Conservation (phyloP, 2,888 invertebrate species). For the Chouioia cunea region DNA sequence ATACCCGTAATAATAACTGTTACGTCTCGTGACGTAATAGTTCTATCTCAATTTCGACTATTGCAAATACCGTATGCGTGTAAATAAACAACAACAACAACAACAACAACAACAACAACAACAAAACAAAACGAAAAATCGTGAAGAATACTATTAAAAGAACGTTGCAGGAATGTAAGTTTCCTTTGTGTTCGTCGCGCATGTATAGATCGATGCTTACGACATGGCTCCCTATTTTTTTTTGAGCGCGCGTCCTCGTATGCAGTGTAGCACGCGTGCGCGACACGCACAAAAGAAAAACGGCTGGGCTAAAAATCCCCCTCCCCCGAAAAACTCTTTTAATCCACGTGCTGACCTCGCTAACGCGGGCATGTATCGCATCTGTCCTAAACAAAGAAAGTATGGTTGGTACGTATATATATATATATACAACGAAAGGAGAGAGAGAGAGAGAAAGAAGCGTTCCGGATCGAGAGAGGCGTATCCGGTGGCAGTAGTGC, state of each 20-base stretch:
- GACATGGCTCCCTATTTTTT: background rate
- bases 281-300: slow-evolving; percentile 37
- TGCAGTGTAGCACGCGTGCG: slow-evolving; percentile 20
- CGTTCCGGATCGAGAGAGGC: slow-evolving; percentile 25
- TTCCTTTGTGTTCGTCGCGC: slow-evolving; percentile 30
- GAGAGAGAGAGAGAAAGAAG: background rate
- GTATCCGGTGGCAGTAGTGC: background rate
- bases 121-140: slow-evolving; percentile 18
- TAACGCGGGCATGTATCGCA: slow-evolving; percentile 26
- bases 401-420: background rate
- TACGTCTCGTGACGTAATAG: too few relatives aligned
- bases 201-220: too few relatives aligned
- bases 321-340: slow-evolving; percentile 42
- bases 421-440: too few relatives aligned
- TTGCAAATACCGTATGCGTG: too few relatives aligned
- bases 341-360: slow-evolving; percentile 37
- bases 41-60: too few relatives aligned
- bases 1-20: too few relatives aligned
- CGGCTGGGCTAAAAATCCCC: slow-evolving; percentile 44
- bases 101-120: background rate
- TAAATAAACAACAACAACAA: too few relatives aligned
- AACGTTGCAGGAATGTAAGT: background rate
- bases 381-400: slow-evolving; percentile 42
- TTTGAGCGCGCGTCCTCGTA: background rate
- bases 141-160: slow-evolving; percentile 22